These are phyloP conservation scores for Tringa solitaria DNA, from an alignment of 2,113 vertebrate genomes.

Conservation along the genomic window DNA sequence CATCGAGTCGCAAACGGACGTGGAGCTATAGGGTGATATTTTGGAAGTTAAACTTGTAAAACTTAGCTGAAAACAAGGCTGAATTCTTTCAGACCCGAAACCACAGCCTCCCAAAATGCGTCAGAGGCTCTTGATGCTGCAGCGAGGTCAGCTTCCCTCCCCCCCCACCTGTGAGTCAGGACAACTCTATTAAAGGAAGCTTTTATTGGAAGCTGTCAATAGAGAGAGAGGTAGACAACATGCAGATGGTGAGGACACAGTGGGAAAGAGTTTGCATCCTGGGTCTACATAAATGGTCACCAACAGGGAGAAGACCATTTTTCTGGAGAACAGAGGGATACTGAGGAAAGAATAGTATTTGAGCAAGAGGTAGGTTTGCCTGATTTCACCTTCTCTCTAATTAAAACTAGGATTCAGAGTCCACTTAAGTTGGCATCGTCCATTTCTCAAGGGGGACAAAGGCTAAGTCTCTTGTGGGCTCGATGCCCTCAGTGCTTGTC, in stretches of 20 bases:
- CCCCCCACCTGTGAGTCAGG: conserved; percentile 64
- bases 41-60: conserved; percentile 33
- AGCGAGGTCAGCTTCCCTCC: conserved; percentile 50
- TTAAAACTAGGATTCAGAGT: conserved; percentile 8
- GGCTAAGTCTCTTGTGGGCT: not conserved
- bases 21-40: conserved; percentile 35
- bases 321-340: conserved; percentile 17
- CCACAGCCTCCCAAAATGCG: conserved; percentile 54
- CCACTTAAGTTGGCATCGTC: not conserved
- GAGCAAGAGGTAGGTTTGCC: conserved; percentile 36
- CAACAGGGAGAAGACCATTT: conserved; percentile 16
- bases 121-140: conserved; percentile 57
- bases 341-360: conserved; percentile 30
- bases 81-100: conserved; percentile 43
- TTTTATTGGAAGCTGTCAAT: conserved; percentile 51
- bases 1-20: not conserved
- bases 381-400: conserved; percentile 22
- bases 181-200: conserved; percentile 60
- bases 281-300: not conserved
- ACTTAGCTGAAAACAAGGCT: conserved; percentile 24
- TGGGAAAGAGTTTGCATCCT: conserved; percentile 14
- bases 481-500: not conserved
- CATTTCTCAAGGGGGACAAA: not conserved
- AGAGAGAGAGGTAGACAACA: conserved; percentile 10
- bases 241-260: not conserved